phyloP scores from a whole-genome alignment of 2,797 vertebrate genomes.

The Clarias platycephalus region DNA sequence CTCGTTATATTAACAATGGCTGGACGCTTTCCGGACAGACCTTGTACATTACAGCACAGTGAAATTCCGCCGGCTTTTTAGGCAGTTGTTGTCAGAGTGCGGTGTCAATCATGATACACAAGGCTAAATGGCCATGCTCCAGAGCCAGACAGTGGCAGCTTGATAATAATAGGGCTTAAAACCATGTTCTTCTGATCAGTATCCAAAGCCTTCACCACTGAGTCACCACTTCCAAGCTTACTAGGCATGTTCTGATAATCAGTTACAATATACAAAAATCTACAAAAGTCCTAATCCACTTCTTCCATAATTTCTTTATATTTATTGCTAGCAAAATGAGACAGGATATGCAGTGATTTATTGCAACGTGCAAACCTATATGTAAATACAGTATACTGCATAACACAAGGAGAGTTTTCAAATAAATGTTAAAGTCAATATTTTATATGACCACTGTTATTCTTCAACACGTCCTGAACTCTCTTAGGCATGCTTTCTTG shows the following conservation, averaged over 20 bases:
- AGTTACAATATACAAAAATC: neutral
- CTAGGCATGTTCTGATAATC: neutral
- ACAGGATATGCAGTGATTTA: too few species aligned
- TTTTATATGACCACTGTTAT: too few species aligned
- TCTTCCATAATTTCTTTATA: too few species aligned
- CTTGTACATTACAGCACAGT: neutral
- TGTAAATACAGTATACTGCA: too few species aligned
- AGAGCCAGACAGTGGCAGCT: neutral
- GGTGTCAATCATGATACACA: neutral
- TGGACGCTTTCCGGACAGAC: too few species aligned
- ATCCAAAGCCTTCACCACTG: neutral
- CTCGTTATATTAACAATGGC: too few species aligned
- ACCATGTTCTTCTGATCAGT: neutral
- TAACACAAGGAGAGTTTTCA: too few species aligned
- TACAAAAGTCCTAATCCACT: neutral
- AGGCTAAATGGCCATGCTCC: neutral
- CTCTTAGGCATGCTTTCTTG: too few species aligned
- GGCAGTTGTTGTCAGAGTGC: neutral
- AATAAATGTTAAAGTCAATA: too few species aligned
- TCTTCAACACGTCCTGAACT: too few species aligned
- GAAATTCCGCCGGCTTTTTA: neutral
- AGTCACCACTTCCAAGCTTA: neutral
- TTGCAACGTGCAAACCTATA: too few species aligned
- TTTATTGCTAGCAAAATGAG: too few species aligned
- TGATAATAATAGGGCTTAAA: neutral